Evolutionary conservation across 2,113 vertebrate genomes (phyloP).

Genomic region (Corynorhinus townsendii): DNA sequence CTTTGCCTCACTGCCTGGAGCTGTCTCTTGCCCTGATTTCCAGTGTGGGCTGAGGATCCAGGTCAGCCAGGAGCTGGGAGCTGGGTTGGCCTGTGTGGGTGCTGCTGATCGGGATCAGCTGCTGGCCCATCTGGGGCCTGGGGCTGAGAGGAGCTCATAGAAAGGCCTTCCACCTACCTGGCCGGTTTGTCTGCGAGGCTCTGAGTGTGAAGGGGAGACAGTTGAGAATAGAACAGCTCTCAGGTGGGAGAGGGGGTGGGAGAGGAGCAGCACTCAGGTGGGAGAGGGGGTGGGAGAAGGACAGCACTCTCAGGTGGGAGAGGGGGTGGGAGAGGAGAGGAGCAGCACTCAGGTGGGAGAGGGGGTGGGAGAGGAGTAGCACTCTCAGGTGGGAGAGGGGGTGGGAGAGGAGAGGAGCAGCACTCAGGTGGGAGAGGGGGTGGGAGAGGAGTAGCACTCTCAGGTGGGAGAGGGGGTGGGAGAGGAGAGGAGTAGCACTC

Average conservation of each 20-base stretch:
- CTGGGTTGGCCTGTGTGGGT: background rate
- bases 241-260: background rate
- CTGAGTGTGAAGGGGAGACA: background rate
- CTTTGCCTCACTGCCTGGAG: background rate
- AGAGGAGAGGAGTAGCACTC: too few relatives aligned
- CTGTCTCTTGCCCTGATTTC: background rate
- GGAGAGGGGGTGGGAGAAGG: too few relatives aligned
- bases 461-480: too few relatives aligned
- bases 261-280: background rate
- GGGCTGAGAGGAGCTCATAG: background rate
- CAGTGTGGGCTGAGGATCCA: slow-evolving; percentile 25
- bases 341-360: too few relatives aligned
- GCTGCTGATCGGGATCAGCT: background rate
- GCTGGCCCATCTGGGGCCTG: background rate
- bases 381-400: too few relatives aligned
- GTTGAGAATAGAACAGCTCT: background rate
- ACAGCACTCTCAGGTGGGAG: background rate
- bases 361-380: too few relatives aligned
- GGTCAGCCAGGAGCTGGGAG: background rate
- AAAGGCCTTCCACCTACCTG: background rate
- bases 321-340: background rate
- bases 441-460: too few relatives aligned
- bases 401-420: too few relatives aligned
- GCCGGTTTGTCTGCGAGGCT: background rate
- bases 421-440: too few relatives aligned